phyloP scores from a whole-genome alignment of 37 sponge, comb jelly and placozoan genomes.

The Aphrocallistes beatrix region DNA sequence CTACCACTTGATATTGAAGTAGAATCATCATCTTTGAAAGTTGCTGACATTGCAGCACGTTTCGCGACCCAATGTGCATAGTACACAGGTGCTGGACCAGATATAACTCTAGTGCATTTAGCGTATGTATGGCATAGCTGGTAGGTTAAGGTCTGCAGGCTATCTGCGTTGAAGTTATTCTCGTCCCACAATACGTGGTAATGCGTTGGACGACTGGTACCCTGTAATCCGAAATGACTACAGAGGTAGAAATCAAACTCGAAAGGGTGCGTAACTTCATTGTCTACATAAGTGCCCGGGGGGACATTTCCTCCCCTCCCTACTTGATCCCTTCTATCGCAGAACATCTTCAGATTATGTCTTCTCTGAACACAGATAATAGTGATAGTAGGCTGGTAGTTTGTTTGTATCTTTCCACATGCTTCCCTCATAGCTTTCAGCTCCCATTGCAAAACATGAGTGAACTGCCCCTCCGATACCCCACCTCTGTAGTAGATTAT shows the following conservation, averaged over 20 bases:
- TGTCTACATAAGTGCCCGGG: neutral
- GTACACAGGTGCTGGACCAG: conserved; percentile 20
- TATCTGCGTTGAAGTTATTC: neutral
- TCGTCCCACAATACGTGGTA: conserved; percentile 21
- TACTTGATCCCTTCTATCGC: conserved; percentile 16
- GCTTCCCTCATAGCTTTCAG: conserved; percentile 49
- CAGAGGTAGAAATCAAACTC: conserved; percentile 17
- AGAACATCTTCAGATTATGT: conserved; percentile 74
- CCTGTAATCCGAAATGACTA: conserved; percentile 20
- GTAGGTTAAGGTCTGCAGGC: neutral
- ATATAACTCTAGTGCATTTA: conserved; percentile 13
- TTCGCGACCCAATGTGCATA: conserved; percentile 14
- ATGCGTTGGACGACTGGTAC: conserved; percentile 20
- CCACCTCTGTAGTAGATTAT: conserved; percentile 81
- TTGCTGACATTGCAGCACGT: conserved; percentile 5
- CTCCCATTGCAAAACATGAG: conserved; percentile 31
- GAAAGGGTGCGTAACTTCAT: neutral
- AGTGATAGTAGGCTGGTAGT: conserved; percentile 71
- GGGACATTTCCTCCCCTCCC: conserved; percentile 16
- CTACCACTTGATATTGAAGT: neutral
- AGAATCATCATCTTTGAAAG: neutral
- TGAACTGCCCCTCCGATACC: conserved; percentile 72
- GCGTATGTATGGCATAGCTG: conserved; percentile 4
- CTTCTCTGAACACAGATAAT: conserved; percentile 74
- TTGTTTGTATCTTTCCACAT: conserved; percentile 45